These are phyloP conservation scores for Carassius carassius DNA, from an alignment of 2,113 vertebrate species.

Conservation along the genomic window DNA sequence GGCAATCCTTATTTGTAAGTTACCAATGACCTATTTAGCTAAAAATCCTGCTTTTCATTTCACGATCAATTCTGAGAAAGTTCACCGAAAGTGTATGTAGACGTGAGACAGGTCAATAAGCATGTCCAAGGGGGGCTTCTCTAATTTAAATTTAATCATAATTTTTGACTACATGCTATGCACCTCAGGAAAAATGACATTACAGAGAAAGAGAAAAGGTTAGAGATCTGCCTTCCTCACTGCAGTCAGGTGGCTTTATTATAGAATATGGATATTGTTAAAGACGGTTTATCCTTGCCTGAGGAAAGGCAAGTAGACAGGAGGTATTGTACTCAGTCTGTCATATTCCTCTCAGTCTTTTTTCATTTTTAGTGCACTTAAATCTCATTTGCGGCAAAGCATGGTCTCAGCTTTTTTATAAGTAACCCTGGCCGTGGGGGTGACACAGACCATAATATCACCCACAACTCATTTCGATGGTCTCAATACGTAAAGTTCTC, in stretches of 20 bases:
- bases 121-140: slow-evolving; percentile 34
- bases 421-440: slow-evolving; percentile 24
- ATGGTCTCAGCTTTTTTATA: slow-evolving; percentile 36
- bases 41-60: slow-evolving; percentile 45
- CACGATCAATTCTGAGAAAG: slow-evolving; percentile 34
- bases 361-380: slow-evolving; percentile 54
- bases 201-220: slow-evolving; percentile 41
- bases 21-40: slow-evolving; percentile 2
- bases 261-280: slow-evolving; percentile 54
- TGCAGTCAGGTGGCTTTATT: slow-evolving; percentile 49
- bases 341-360: slow-evolving; percentile 48
- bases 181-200: slow-evolving; percentile 41
- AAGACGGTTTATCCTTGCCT: slow-evolving; percentile 49
- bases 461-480: slow-evolving; percentile 24
- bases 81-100: slow-evolving; percentile 19
- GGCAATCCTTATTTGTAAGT: not conserved
- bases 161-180: slow-evolving; percentile 34
- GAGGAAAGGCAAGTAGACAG: slow-evolving; percentile 38
- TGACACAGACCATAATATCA: slow-evolving; percentile 31
- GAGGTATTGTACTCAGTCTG: slow-evolving; percentile 49
- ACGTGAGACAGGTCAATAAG: slow-evolving; percentile 45
- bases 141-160: slow-evolving; percentile 55
- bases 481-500: slow-evolving; percentile 1
- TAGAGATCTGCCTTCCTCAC: slow-evolving; percentile 35
- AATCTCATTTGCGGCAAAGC: slow-evolving; percentile 50